phyloP scores from a whole-genome alignment of 2,113 vertebrate species.

The Gobius niger region DNA sequence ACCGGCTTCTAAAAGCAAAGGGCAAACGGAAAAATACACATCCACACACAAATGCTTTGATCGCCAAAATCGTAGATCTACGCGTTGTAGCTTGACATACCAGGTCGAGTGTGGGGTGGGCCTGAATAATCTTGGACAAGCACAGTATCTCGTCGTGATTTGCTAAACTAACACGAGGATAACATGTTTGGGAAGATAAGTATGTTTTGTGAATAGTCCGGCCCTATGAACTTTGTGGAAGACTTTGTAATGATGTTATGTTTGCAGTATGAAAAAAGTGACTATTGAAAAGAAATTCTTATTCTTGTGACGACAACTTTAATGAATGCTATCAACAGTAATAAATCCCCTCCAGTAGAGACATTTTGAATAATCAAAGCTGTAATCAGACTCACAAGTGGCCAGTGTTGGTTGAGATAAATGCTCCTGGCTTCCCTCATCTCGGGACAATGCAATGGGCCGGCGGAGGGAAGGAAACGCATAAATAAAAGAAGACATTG shows the following conservation, averaged over 20 bases:
- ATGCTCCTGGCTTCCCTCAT: slow-evolving; percentile 49
- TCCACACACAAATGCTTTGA: slow-evolving; percentile 5
- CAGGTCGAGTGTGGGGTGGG: not conserved
- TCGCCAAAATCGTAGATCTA: slow-evolving; percentile 16
- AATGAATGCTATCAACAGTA: slow-evolving; percentile 52
- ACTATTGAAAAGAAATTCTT: slow-evolving; percentile 1
- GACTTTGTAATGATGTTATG: too few relatives aligned
- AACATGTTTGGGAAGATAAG: too few relatives aligned
- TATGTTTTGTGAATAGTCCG: too few relatives aligned
- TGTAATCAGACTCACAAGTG: slow-evolving; percentile 56
- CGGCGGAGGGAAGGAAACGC: slow-evolving; percentile 63
- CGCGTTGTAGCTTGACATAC: slow-evolving; percentile 5
- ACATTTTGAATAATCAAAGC: slow-evolving; percentile 57
- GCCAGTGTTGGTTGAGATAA: slow-evolving; percentile 54
- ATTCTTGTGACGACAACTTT: slow-evolving; percentile 53
- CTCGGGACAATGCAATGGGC: slow-evolving; percentile 57
- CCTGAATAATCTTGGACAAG: not conserved
- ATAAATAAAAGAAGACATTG: slow-evolving; percentile 77
- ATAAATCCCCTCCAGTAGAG: slow-evolving; percentile 46
- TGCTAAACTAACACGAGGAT: too few relatives aligned
- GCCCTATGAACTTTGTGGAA: too few relatives aligned
- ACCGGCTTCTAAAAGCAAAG: slow-evolving; percentile 61
- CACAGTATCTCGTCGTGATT: too few relatives aligned
- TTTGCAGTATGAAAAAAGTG: too few relatives aligned
- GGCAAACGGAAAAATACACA: slow-evolving; percentile 63